Base-by-base conservation (phyloP, 2,888 invertebrate species). In the Acronicta psi region DNA sequence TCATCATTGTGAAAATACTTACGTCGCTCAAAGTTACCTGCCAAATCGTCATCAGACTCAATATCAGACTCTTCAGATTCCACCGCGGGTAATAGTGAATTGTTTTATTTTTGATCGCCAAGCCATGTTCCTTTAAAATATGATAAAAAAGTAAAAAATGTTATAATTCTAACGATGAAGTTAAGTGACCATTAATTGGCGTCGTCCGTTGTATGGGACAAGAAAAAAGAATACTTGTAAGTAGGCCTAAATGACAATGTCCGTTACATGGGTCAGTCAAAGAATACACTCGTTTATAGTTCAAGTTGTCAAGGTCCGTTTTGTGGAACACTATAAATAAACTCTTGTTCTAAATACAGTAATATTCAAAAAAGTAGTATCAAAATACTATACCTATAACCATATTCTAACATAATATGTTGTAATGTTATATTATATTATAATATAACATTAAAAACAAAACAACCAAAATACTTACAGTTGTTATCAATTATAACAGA, bases 231-330 rank as follows among this genome's bases (percentile, higher is more conserved):
- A 25, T 1, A 37, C 23, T 37, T 43, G 2, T 13, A 14, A 43
- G 1, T 14, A 52, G 52, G 52, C 43, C 11, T 43, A 36, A 43
- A 43, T 43, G 43, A 1, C 43, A 52, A 52, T n/a, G 36, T 52
- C 43, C 53, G 29, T 53, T 53, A 53, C 4, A 45, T 53, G 53
- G 45, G 53, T 0, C 38, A 53, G 53, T 53, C 31, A 14, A 45
- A 40, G 14, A 40, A 31, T 45, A 53, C 17, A 18, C 36, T 46
- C 36, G 45, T 46, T 46, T 36, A 8, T 36, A 36, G 20, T 36
- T 36, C 31, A 46, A 46, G n/a, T 46, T 36, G 45, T 16, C 43
- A 43, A 43, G 43, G 43, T 43, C 43, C 43, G 29, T 43, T 43
- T 43, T 43, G 29, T 43, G 43, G 43, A 29, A n/a, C n/a, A n/a